Evolutionary conservation across 1,140 invertebrate species (phyloP).

Genomic region (Drusus annulatus): DNA sequence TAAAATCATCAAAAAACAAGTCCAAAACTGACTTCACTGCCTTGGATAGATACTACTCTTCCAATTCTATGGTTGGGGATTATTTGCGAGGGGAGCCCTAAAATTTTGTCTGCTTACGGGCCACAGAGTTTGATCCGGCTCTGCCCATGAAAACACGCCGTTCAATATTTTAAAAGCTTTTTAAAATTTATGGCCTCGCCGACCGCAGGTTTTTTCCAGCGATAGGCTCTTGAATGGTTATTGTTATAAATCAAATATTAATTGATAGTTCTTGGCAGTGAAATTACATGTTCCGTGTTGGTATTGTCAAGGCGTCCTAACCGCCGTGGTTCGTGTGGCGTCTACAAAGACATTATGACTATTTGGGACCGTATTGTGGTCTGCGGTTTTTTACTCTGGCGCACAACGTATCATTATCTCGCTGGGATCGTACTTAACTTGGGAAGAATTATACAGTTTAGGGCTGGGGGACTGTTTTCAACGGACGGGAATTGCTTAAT

Average conservation of each 20-base stretch:
- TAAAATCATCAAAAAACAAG: no score
- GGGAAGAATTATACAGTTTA: conserved; percentile 3
- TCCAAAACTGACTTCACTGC: no score
- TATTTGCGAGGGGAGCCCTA: no score
- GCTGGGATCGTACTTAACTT: no score
- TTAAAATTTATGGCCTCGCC: conserved; percentile 30
- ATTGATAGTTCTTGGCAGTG: conserved; percentile 49
- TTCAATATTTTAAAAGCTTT: background rate
- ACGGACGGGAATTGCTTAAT: conserved; percentile 5
- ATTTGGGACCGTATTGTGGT: conserved; percentile 3
- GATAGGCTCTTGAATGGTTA: conserved; percentile 44
- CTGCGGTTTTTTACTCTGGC: background rate
- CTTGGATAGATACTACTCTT: no score
- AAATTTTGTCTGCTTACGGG: no score
- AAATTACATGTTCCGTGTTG: conserved; percentile 45
- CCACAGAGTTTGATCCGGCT: no score
- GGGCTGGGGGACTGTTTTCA: conserved; percentile 20
- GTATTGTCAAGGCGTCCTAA: conserved; percentile 43
- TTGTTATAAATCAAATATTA: conserved; percentile 53
- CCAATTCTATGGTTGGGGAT: no score
- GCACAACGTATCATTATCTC: conserved; percentile 20
- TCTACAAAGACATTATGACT: conserved; percentile 46
- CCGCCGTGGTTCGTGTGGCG: conserved; percentile 48
- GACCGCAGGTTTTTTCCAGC: conserved; percentile 49
- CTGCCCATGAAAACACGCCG: no score